Conservation (phyloP, 2,888 invertebrate genomes). For the Lasius fuliginosus region DNA sequence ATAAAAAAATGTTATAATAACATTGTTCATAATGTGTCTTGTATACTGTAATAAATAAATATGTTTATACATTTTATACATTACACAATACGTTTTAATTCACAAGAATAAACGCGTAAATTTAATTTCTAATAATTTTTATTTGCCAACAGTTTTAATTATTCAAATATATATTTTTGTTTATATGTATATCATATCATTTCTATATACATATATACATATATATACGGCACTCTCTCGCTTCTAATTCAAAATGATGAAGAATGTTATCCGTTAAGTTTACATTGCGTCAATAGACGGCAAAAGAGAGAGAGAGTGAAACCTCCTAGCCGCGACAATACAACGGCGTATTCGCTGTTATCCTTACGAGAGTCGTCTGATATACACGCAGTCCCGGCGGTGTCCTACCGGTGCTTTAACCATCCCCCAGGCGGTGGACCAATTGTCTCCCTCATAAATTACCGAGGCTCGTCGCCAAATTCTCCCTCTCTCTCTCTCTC, state of each 20-base stretch:
- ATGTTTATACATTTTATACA: background rate
- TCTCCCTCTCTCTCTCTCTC: conserved; percentile 21
- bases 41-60: background rate
- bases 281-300: background rate
- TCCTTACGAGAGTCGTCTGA: conserved; percentile 56
- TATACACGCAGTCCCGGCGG: conserved; percentile 63
- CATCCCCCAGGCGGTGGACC: conserved; percentile 65
- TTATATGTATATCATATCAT: too few relatives aligned
- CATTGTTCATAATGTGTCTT: background rate
- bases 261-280: conserved; percentile 15
- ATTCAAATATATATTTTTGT: background rate
- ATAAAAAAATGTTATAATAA: background rate
- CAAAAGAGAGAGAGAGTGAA: conserved; percentile 22
- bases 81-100: background rate
- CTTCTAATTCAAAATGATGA: background rate
- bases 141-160: conserved; percentile 10
- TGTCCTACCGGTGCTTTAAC: conserved; percentile 31
- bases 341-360: conserved; percentile 34
- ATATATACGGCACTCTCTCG: background rate
- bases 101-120: background rate
- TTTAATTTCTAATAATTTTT: background rate
- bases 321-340: conserved; percentile 26
- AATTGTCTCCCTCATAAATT: conserved; percentile 74
- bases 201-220: too few relatives aligned
- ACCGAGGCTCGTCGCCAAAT: conserved; percentile 70